phyloP scores from a whole-genome alignment of 2,888 invertebrate genomes.

The Cerceris ruficornis region DNA sequence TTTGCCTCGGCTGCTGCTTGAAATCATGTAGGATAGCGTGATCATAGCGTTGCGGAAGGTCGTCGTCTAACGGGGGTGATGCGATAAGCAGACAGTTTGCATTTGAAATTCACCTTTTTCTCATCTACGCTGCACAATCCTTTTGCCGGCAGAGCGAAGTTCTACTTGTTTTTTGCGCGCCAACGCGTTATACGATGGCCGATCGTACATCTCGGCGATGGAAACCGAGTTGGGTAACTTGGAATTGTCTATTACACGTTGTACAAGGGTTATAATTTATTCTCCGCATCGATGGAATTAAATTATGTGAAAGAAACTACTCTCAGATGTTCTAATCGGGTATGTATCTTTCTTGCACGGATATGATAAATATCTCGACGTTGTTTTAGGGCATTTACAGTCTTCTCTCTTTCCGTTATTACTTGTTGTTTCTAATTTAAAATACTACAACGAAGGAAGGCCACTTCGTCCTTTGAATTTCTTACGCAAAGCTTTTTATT shows the following conservation, averaged over 20 bases:
- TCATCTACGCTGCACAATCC: constrained; percentile 9
- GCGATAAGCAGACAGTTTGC: constrained; percentile 60
- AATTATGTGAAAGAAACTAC: constrained; percentile 12
- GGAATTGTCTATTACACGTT: constrained; percentile 26
- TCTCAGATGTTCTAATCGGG: constrained; percentile 2
- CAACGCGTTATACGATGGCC: constrained; percentile 7
- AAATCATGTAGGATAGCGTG: neutral
- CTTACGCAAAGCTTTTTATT: too few relatives aligned
- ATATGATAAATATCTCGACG: neutral
- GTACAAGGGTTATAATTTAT: constrained; percentile 32
- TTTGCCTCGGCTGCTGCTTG: neutral
- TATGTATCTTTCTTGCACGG: neutral
- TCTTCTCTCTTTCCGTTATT: too few relatives aligned
- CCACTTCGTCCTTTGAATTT: too few relatives aligned
- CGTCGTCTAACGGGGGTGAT: constrained; percentile 26
- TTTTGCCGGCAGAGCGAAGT: neutral
- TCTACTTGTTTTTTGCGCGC: constrained; percentile 18
- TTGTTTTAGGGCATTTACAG: neutral
- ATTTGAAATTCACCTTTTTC: constrained; percentile 36
- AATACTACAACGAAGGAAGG: too few relatives aligned
- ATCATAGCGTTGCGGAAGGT: constrained; percentile 25
- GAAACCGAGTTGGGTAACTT: constrained; percentile 26
- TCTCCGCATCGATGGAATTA: constrained; percentile 10
- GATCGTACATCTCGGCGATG: constrained; percentile 22
- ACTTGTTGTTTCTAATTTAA: too few relatives aligned